Evolutionary conservation across 2,888 invertebrate genomes (phyloP).

Genomic region (Nineta flava): DNA sequence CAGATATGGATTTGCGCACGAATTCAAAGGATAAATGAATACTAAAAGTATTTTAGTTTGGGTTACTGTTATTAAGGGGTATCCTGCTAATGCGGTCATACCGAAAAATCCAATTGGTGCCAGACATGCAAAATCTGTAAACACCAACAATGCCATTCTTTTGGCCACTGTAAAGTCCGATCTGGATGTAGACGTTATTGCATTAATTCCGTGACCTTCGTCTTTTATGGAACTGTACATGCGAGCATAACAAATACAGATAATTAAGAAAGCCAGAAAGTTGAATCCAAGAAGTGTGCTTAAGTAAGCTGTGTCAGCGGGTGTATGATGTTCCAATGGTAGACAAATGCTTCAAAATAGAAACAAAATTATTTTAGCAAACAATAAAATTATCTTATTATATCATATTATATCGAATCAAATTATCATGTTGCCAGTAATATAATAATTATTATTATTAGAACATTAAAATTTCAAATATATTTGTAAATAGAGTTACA

Average conservation of each 20-base stretch:
- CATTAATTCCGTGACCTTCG: slow-evolving; percentile 29
- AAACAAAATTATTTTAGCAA: no score
- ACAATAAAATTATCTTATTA: no score
- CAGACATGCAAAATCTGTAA: slow-evolving; percentile 45
- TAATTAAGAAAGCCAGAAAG: slow-evolving; percentile 42
- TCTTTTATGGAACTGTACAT: slow-evolving; percentile 41
- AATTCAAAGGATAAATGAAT: slow-evolving; percentile 52
- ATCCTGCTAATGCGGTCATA: slow-evolving; percentile 43
- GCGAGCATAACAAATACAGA: slow-evolving; percentile 42
- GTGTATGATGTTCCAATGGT: slow-evolving; percentile 39
- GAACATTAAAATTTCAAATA: no score
- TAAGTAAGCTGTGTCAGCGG: slow-evolving; percentile 37
- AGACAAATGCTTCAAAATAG: slow-evolving; percentile 39
- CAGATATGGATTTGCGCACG: slow-evolving; percentile 51
- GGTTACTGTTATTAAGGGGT: slow-evolving; percentile 39
- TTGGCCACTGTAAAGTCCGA: slow-evolving; percentile 39
- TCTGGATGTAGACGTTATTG: slow-evolving; percentile 11
- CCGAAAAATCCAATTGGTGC: slow-evolving; percentile 52
- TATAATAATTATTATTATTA: no score
- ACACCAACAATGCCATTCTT: slow-evolving; percentile 48
- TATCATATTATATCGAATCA: no score
- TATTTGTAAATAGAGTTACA: no score
- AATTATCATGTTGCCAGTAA: no score
- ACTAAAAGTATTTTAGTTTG: slow-evolving; percentile 40
- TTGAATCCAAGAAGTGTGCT: slow-evolving; percentile 39